phyloP scores from a whole-genome alignment of 2,888 invertebrate species.

The Zygogramma bicolorata region DNA sequence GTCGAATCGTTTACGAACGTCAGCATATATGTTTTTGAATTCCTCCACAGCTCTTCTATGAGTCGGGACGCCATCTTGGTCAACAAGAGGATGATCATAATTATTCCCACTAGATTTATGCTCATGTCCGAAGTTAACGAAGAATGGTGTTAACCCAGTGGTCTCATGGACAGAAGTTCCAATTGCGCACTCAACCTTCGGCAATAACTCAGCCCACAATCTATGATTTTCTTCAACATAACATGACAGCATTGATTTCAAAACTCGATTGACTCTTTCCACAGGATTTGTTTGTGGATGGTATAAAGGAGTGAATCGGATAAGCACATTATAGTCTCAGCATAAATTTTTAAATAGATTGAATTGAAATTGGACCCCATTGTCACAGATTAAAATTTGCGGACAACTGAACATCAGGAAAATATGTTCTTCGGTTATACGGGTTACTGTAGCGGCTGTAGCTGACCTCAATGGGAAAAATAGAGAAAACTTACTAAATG shows the following conservation, averaged over 20 bases:
- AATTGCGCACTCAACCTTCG: slow-evolving; percentile 40
- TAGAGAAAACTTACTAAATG: neutral
- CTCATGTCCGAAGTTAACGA: slow-evolving; percentile 38
- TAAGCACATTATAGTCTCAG: neutral
- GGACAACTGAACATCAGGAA: slow-evolving; percentile 1
- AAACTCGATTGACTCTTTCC: slow-evolving; percentile 52
- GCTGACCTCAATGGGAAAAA: neutral
- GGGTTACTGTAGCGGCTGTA: neutral
- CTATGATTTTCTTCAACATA: slow-evolving; percentile 50
- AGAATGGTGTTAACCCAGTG: slow-evolving; percentile 36
- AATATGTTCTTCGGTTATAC: slow-evolving; percentile 2
- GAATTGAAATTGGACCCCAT: neutral
- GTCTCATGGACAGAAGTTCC: slow-evolving; percentile 42
- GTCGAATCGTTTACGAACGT: neutral
- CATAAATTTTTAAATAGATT: neutral
- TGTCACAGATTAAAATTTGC: slow-evolving; percentile 9
- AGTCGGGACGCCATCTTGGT: neutral
- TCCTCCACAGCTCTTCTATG: neutral
- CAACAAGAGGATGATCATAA: slow-evolving; percentile 4
- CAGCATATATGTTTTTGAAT: slow-evolving; percentile 2
- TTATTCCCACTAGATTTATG: neutral
- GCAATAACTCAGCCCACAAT: slow-evolving; percentile 40
- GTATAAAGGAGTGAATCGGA: slow-evolving; percentile 37
- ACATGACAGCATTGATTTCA: slow-evolving; percentile 55
- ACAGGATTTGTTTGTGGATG: slow-evolving; percentile 55